phyloP scores from a whole-genome alignment of 2,888 invertebrate genomes.

The Tipula helvola region DNA sequence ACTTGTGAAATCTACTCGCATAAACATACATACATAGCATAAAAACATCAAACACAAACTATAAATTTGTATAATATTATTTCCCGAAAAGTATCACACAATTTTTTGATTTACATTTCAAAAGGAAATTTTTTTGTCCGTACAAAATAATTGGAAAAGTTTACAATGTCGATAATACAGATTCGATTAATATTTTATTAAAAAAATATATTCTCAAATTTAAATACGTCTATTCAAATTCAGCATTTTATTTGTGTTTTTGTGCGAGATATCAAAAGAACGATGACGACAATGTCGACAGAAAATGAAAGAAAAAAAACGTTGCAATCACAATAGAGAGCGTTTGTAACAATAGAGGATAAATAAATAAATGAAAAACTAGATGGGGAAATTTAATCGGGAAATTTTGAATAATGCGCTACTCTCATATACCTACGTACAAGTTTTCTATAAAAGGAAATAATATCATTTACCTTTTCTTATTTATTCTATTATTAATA shows the following conservation, averaged over 20 bases:
- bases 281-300: neutral
- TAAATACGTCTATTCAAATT: neutral
- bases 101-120: neutral
- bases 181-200: neutral
- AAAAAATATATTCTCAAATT: neutral
- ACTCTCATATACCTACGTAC: neutral
- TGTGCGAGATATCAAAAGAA: neutral
- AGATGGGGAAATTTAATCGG: neutral
- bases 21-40: neutral
- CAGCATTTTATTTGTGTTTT: neutral
- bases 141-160: neutral
- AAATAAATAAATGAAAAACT: neutral
- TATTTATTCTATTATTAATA: neutral
- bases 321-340: neutral
- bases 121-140: neutral
- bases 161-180: neutral
- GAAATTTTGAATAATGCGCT: neutral
- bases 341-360: neutral
- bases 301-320: neutral
- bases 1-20: neutral
- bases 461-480: neutral
- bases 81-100: neutral
- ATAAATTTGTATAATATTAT: neutral
- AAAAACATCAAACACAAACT: neutral
- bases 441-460: neutral